A percentile compares a stretch with the other conserved stretches of the same genome.
phyloP scores from a whole-genome alignment of 2,888 invertebrate species.

The Scaptomyza cyrtandrae region DNA sequence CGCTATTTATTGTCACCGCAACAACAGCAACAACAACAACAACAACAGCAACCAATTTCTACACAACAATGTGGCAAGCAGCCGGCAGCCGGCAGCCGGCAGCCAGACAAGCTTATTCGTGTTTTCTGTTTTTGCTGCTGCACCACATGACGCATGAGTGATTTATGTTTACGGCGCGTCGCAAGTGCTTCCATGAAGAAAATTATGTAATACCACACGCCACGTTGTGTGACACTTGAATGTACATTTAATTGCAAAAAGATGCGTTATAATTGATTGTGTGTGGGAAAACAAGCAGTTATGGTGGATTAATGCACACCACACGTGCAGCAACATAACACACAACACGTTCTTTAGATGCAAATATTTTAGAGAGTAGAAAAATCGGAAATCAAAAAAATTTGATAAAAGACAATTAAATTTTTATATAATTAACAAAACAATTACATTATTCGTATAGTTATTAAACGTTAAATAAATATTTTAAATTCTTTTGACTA shows the following conservation, averaged over 20 bases:
- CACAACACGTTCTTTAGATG: neutral
- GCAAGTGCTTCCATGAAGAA: conserved; percentile 42
- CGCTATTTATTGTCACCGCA: conserved; percentile 58
- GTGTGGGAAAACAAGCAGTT: neutral
- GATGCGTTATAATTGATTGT: conserved; percentile 62
- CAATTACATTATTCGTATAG: neutral
- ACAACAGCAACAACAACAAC: too few relatives aligned
- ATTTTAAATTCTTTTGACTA: neutral
- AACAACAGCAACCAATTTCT: conserved; percentile 24
- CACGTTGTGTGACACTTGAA: conserved; percentile 50
- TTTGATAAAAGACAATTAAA: neutral
- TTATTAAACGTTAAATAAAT: neutral
- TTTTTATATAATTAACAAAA: too few relatives aligned
- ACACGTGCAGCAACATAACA: conserved; percentile 4
- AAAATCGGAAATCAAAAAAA: too few relatives aligned
- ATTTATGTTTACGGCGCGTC: conserved; percentile 61
- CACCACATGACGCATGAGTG: conserved; percentile 76
- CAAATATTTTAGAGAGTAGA: too few relatives aligned
- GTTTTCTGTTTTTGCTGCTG: conserved; percentile 41
- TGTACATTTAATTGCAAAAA: conserved; percentile 66
- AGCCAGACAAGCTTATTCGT: conserved; percentile 42
- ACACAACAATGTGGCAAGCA: conserved; percentile 57
- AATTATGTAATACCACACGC: conserved; percentile 54
- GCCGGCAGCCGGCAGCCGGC: conserved; percentile 25
- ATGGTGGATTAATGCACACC: conserved; percentile 1